phyloP scores from a whole-genome alignment of 2,797 vertebrate species.

The Myoxocephalus aenaeus region DNA sequence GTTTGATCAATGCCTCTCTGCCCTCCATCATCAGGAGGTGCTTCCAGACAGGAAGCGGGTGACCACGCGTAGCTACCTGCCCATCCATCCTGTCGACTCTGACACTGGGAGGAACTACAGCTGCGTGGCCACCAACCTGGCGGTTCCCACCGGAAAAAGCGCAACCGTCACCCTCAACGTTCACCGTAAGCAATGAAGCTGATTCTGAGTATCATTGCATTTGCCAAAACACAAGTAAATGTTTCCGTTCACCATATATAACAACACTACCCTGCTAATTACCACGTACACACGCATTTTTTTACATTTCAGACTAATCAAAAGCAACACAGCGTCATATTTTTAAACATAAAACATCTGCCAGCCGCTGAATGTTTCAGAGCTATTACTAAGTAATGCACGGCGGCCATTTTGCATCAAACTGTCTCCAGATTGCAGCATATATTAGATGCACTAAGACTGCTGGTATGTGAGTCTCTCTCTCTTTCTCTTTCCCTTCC shows the following conservation, averaged over 20 bases:
- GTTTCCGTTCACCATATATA: not conserved
- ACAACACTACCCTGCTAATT: not conserved
- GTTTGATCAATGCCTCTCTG: not conserved
- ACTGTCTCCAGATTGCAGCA: slow-evolving; percentile 40
- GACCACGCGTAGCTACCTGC: slow-evolving; percentile 90
- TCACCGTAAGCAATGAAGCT: slow-evolving; percentile 85
- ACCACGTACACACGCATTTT: not conserved
- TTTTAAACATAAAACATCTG: slow-evolving; percentile 29
- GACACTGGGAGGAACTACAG: slow-evolving; percentile 93
- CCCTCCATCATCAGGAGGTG: slow-evolving; percentile 83
- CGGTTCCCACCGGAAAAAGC: slow-evolving; percentile 88
- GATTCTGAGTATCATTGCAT: not conserved
- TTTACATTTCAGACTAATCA: not conserved
- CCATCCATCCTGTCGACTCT: slow-evolving; percentile 90
- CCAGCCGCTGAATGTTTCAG: slow-evolving; percentile 26
- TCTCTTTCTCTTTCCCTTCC: slow-evolving; percentile 28
- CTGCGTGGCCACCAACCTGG: slow-evolving; percentile 89
- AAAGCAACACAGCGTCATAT: not conserved
- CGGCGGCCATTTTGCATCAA: slow-evolving; percentile 49
- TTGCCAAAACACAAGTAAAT: not conserved
- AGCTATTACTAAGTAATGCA: slow-evolving; percentile 31
- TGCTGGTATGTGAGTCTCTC: slow-evolving; percentile 19
- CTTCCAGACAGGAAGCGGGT: slow-evolving; percentile 92
- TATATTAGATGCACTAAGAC: slow-evolving; percentile 16
- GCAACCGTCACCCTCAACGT: slow-evolving; percentile 92